Conservation (phyloP, 2,113 vertebrate species). For the Mustela nigripes region DNA sequence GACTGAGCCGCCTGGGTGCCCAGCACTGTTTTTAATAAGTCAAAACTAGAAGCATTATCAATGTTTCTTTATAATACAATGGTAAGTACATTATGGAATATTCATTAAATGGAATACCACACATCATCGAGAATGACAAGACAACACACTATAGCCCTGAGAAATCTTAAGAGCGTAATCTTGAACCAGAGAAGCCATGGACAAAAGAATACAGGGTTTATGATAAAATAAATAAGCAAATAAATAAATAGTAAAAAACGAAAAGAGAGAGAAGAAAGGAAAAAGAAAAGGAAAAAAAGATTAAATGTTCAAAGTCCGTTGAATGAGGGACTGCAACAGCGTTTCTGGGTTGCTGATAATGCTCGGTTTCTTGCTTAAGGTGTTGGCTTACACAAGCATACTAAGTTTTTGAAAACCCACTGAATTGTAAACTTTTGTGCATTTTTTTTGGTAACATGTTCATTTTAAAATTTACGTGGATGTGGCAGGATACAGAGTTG, state of each 20-base stretch:
- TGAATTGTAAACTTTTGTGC: neutral
- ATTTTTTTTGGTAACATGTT: neutral
- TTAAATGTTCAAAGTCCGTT: neutral
- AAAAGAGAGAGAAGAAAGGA: neutral
- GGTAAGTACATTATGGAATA: neutral
- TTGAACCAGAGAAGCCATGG: neutral
- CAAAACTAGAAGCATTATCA: neutral
- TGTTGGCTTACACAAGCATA: neutral
- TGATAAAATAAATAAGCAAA: neutral
- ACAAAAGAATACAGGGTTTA: neutral
- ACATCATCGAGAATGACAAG: neutral
- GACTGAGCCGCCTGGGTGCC: neutral
- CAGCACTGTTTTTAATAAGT: neutral
- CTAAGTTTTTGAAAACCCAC: neutral
- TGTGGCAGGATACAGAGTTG: neutral
- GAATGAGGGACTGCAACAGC: fast-evolving
- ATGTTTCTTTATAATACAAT: neutral
- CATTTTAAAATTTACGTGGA: neutral
- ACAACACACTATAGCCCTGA: neutral
- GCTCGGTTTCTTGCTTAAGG: neutral
- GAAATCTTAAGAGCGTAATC: neutral
- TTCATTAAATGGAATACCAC: neutral
- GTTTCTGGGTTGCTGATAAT: neutral
- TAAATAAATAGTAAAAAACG: neutral
- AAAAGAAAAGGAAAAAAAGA: neutral